Percentiles rank a stretch among this genome's conserved stretches.
Conservation (phyloP, 2,797 vertebrate species). For the Rhynchonycteris naso region DNA sequence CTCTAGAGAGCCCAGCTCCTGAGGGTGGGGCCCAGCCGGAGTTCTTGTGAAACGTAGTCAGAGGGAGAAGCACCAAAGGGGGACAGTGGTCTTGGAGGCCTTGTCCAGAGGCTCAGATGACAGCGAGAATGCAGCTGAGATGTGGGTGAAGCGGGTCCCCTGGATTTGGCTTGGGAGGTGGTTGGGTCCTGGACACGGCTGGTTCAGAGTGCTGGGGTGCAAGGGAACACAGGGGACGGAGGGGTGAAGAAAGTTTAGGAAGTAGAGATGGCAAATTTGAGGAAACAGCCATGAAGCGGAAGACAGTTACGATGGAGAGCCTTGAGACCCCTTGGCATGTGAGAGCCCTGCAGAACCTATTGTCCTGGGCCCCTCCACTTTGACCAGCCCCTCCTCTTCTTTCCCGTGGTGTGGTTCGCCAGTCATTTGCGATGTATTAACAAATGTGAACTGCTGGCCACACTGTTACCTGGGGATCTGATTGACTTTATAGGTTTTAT, state of each 20-base stretch:
- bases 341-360: not conserved
- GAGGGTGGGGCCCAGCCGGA: not conserved
- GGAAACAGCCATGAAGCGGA: not conserved
- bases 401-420: not conserved
- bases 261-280: not conserved
- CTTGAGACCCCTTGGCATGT: not conserved
- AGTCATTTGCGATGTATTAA: not conserved
- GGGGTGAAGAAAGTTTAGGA: not conserved
- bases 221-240: not conserved
- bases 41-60: not conserved
- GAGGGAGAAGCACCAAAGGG: not conserved
- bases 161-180: not conserved
- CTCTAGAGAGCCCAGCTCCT: not conserved
- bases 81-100: not conserved
- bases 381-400: not conserved
- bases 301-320: too few relatives aligned
- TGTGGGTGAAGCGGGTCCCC: not conserved
- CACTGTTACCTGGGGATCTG: not conserved
- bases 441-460: not conserved
- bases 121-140: not conserved
- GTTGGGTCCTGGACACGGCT: too few relatives aligned
- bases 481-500: not conserved
- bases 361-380: not conserved
- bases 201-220: not conserved
- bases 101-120: not conserved